Conservation (phyloP, 2,113 vertebrate species). For the Progne subis region DNA sequence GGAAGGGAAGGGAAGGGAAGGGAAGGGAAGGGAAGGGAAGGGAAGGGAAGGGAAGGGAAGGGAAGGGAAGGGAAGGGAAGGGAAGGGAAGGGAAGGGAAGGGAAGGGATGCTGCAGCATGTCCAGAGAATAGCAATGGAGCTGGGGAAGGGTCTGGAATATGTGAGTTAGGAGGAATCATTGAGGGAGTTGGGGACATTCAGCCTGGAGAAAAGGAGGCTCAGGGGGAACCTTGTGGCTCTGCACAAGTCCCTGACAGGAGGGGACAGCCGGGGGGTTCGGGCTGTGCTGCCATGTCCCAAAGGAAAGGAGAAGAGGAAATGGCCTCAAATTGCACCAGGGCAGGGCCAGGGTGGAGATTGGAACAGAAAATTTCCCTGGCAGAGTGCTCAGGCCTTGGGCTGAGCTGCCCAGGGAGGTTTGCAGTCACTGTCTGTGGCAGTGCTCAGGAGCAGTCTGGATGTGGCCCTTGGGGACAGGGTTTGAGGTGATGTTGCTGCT, state of each 20-base stretch:
- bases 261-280: neutral
- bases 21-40: too few species aligned
- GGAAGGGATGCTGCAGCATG: neutral
- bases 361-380: neutral
- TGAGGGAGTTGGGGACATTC: neutral
- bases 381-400: neutral
- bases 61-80: too few species aligned
- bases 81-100: too few species aligned
- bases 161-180: neutral
- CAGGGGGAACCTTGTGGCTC: neutral
- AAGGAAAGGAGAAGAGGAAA: neutral
- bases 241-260: neutral
- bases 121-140: neutral
- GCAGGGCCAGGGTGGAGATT: rapidly evolving
- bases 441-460: neutral
- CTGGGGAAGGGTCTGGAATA: neutral
- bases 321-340: neutral
- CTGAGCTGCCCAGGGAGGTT: neutral
- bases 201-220: neutral
- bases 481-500: neutral
- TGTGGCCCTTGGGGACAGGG: neutral
- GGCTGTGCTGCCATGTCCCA: neutral
- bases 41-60: neutral
- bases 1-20: neutral
- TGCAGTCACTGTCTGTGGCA: neutral